Evolutionary conservation across 2,113 vertebrate species (phyloP), one percentile per base, ranked within the genome.

Genomic region (Paedocypris sp.): DNA sequence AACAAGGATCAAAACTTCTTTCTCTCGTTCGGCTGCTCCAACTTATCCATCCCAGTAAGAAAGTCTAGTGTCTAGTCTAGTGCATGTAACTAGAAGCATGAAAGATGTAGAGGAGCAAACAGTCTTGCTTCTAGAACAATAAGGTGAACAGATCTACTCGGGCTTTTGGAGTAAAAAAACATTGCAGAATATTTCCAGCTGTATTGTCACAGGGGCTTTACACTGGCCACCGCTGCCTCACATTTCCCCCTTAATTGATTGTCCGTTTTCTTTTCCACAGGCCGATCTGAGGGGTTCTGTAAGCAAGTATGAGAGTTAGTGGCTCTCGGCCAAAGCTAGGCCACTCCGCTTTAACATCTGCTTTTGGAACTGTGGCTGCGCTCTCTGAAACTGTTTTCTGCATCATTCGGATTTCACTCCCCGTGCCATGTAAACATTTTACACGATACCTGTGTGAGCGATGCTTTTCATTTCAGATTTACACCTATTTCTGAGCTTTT

Each of bases 131-230:
- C 25, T 6, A 56, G 13, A 26, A 15, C 22, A 29, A 28, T 1
- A 41, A 28, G 41, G 22, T 25, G 3, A 12, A 26, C 23, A 15
- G 25, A 57, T 19, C 22, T 16, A 29, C 16, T 51, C 31, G 13
- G 20, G 15, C 11, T 22, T 18, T 62, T 7, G 9, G 2, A 43
- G 15, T 25, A 32, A 53, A 70, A 70, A 47, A 49, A 75, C 70
- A 66, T 66, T 68, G 74, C 70, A 79, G 82, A 80, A 75, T 79
- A 74, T 73, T 84, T 73, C 67, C 72, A 80, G 73, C 73, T 80
- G 79, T 68, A 66, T 61, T 39, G 67, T 79, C 78, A 84, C 75
- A 76, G 78, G 77, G 69, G 68, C 36, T 8, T 60, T 56, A 62
- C 54, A 43, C 43, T 4, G 10, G 39, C 25, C 18, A 18, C 49